Evolutionary conservation across 2,888 invertebrate species (phyloP).

Genomic region (Fragum sueziense): DNA sequence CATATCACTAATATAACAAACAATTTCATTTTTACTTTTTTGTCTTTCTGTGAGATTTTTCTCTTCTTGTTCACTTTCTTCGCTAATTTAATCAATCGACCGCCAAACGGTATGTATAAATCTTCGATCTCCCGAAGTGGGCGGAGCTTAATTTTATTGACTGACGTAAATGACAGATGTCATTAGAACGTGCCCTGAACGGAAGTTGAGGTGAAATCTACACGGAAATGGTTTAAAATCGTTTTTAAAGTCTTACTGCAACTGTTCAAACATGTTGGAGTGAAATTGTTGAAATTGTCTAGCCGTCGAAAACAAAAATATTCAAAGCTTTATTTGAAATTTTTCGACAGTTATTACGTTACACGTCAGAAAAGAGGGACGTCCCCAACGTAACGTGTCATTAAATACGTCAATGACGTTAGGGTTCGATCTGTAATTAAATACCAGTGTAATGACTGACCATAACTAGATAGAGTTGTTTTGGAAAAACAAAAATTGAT

Average conservation of each 20-base stretch:
- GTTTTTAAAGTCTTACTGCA: not conserved
- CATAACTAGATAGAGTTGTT: not conserved
- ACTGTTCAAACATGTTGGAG: too few relatives aligned
- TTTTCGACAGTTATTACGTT: not conserved
- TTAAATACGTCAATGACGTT: not conserved
- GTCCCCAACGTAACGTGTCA: not conserved
- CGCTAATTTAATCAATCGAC: not conserved
- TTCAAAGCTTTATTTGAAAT: too few relatives aligned
- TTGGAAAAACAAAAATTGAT: not conserved
- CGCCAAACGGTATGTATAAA: not conserved
- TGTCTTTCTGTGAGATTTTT: too few relatives aligned
- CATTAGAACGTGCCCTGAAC: not conserved
- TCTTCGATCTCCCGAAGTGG: not conserved
- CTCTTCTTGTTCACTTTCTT: not conserved
- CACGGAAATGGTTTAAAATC: not conserved
- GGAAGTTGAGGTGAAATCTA: not conserved
- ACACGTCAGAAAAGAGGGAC: not conserved
- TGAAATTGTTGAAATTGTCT: too few relatives aligned
- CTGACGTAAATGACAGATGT: not conserved
- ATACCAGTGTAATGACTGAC: not conserved
- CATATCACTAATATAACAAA: conserved; percentile 11
- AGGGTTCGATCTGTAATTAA: not conserved
- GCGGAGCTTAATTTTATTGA: conserved; percentile 5
- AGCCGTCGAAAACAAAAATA: too few relatives aligned
- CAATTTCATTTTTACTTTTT: not conserved